Conservation (phyloP, 2,797 vertebrate species). For the Echeneis naucrates region DNA sequence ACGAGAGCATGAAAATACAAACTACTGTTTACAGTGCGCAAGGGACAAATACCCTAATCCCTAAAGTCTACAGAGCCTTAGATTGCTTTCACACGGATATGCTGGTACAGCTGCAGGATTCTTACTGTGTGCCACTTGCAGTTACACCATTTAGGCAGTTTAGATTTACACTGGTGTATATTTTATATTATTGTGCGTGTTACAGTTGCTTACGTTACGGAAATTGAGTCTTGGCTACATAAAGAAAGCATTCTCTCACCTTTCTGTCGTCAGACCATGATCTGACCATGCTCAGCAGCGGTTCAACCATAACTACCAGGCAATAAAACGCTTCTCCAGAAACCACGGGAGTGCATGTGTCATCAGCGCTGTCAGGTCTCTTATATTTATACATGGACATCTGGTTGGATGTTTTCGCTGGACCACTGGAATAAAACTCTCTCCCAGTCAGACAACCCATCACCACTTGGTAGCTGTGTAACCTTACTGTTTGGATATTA, state of each 20-base stretch:
- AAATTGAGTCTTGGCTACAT: neutral
- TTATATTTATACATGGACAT: neutral
- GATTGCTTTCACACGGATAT: constrained; percentile 58
- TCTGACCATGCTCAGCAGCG: constrained; percentile 5
- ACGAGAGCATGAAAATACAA: constrained; percentile 33
- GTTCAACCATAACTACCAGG: neutral
- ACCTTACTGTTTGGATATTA: constrained; percentile 5
- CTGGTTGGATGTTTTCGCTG: constrained; percentile 3
- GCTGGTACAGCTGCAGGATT: constrained; percentile 23
- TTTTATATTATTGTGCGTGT: too few species aligned
- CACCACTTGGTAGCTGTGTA: neutral
- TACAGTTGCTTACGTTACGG: neutral
- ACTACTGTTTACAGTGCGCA: constrained; percentile 47
- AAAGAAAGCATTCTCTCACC: neutral
- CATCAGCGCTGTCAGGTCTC: neutral
- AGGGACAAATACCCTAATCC: constrained; percentile 60
- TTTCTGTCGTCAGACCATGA: neutral
- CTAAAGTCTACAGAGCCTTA: constrained; percentile 52
- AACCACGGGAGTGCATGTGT: neutral
- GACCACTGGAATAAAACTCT: neutral
- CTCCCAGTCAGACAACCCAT: neutral
- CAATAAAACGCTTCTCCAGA: neutral
- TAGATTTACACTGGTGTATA: constrained; percentile 28
- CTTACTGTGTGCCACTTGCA: constrained; percentile 25
- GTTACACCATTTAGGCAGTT: constrained; percentile 21